Evolutionary conservation across 2,113 vertebrate species (phyloP).

Genomic region (Centropus unirufus): DNA sequence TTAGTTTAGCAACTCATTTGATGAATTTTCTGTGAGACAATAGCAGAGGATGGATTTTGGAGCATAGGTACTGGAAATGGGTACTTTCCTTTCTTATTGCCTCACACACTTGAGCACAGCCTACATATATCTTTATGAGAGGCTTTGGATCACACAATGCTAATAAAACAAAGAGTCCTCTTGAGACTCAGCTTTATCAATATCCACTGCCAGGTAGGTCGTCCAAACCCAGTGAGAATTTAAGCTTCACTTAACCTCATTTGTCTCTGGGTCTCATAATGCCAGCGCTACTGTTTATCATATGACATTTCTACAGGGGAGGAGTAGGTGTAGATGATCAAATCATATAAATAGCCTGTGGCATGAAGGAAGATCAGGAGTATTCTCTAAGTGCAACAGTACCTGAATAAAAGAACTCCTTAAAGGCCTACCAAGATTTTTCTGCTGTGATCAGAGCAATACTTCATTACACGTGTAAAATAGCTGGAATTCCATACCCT

Average conservation of each 20-base stretch:
- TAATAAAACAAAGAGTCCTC: neutral
- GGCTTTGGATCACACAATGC: neutral
- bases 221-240: neutral
- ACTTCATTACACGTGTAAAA: rapidly evolving
- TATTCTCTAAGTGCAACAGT: neutral
- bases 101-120: neutral
- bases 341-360: neutral
- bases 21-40: neutral
- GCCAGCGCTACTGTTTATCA: neutral
- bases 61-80: neutral
- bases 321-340: neutral
- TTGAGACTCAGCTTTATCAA: neutral
- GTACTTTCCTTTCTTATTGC: neutral
- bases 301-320: neutral
- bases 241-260: neutral
- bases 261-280: neutral
- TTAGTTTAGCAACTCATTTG: neutral
- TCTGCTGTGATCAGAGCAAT: neutral
- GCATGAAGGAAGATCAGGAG: neutral
- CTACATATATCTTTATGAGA: neutral
- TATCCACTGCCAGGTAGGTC: neutral
- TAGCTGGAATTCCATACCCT: neutral
- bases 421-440: neutral
- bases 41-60: neutral
- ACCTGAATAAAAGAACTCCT: neutral